Evolutionary conservation across 2,113 vertebrate genomes (phyloP).

Genomic region (Nipponia nippon): DNA sequence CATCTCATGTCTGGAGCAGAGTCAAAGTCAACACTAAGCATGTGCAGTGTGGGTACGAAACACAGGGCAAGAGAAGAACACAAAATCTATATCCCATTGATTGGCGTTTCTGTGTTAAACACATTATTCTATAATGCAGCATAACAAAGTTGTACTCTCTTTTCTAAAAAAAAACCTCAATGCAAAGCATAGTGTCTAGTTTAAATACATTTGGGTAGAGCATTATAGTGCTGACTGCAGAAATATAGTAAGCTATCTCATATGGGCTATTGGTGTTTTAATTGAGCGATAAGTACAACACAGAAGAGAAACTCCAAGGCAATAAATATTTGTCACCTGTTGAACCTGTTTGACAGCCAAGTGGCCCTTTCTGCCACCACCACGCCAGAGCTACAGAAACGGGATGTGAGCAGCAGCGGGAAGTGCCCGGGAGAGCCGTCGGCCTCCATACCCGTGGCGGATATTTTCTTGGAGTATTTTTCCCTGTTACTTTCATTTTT

Average conservation of each 20-base stretch:
- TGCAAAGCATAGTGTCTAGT: rapidly evolving
- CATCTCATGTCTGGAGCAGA: neutral
- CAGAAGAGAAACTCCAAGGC: neutral
- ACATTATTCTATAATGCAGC: neutral
- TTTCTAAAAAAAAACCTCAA: neutral
- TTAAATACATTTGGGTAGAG: neutral
- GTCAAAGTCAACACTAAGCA: neutral
- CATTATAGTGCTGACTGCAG: neutral
- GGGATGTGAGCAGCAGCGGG: neutral
- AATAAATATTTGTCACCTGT: neutral
- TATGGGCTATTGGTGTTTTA: neutral
- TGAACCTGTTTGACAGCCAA: rapidly evolving
- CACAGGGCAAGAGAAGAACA: neutral
- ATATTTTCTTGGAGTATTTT: neutral
- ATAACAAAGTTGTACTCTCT: neutral
- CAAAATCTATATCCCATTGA: neutral
- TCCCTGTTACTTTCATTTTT: neutral
- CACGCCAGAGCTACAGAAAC: rapidly evolving
- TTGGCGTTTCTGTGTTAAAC: neutral
- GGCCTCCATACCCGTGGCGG: rapidly evolving
- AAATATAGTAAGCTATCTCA: neutral
- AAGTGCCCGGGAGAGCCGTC: neutral
- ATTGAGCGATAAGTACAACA: neutral
- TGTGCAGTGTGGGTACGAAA: rapidly evolving
- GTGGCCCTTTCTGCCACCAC: neutral